Base-by-base conservation (phyloP, 2,797 vertebrate genomes). In the Anolis apletophallus region DNA sequence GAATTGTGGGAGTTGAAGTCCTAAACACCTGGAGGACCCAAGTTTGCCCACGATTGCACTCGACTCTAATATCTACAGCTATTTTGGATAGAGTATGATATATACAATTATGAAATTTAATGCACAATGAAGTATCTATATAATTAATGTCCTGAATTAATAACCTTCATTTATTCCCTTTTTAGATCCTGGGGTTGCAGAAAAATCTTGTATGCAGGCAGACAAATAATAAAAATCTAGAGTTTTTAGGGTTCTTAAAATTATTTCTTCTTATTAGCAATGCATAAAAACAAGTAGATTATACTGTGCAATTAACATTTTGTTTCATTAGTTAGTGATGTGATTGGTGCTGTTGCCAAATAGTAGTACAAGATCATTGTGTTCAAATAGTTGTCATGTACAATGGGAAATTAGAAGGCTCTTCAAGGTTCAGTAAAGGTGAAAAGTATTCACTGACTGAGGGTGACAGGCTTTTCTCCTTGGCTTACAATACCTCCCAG, bases 321-420 rank as follows among this genome's bases (percentile, higher is more conserved):
- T 81, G 50, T 32, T 64, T 50, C 26, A 14, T 1, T 76, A 50
- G 46, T 19, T 57, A 50, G 19, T 67, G 14, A 23, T 72, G 40
- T 32, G 34, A 73, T 29, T 85, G 21, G 32, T 68, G n/a, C n/a
- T 61, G 19, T 34, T 74, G 78, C 29, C 12, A 86, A 52, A 80
- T 34, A 68, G 29, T 40, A 23, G 50, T 69, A 52, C 19, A 64
- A 80, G 14, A 74, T 54, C 32, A 26, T 74, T 72, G 1, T 55
- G 0, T 57, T 55, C 16, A 54, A 85, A 61, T 80, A 84, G 55
- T 69, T 85, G 86, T 84, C 54, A 83, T 86, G 13, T 64, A 32
- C 19, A 16, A 0, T 34, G n/a, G 5, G 69, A 80, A 52, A 80
- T 59, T 71, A 61, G 87, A 85, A 89, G 8, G 69, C 85, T 64